Evolutionary conservation across 2,797 vertebrate genomes (phyloP).

Genomic region (Xiphorhynchus erythropygius): DNA sequence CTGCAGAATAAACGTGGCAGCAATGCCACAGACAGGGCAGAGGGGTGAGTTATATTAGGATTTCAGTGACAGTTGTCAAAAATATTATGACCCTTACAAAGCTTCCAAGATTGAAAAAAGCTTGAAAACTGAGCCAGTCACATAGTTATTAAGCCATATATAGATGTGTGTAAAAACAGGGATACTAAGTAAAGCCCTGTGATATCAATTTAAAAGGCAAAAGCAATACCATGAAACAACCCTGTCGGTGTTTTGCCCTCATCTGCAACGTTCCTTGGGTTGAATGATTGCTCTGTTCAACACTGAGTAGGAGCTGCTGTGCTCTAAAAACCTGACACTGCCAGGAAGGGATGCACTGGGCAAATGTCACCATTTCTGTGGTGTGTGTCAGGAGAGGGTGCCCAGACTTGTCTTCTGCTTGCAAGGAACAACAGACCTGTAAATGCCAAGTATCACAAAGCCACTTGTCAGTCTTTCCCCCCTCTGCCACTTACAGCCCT

Average conservation of each 20-base stretch:
- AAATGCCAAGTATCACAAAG: not conserved
- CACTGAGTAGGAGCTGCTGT: not conserved
- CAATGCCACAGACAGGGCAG: not conserved
- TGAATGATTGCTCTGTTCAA: constrained; percentile 7
- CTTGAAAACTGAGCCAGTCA: not conserved
- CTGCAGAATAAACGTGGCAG: not conserved
- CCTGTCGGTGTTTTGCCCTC: not conserved
- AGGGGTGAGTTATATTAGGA: not conserved
- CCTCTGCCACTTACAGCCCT: not conserved
- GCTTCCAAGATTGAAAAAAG: not conserved
- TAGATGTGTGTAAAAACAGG: not conserved
- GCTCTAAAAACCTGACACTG: not conserved
- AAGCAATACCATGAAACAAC: not conserved
- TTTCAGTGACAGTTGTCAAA: constrained; percentile 17
- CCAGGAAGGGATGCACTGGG: not conserved
- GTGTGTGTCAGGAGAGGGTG: not conserved
- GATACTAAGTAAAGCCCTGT: not conserved
- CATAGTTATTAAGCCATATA: not conserved
- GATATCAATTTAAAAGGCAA: constrained; percentile 5
- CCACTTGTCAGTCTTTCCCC: not conserved
- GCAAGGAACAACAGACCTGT: not conserved
- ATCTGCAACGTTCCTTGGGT: not conserved
- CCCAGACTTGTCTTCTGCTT: not conserved
- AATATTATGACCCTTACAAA: not conserved
- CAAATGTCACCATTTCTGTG: not conserved